phyloP scores from a whole-genome alignment of 2,797 vertebrate genomes.

The Coccyzus lansbergi region DNA sequence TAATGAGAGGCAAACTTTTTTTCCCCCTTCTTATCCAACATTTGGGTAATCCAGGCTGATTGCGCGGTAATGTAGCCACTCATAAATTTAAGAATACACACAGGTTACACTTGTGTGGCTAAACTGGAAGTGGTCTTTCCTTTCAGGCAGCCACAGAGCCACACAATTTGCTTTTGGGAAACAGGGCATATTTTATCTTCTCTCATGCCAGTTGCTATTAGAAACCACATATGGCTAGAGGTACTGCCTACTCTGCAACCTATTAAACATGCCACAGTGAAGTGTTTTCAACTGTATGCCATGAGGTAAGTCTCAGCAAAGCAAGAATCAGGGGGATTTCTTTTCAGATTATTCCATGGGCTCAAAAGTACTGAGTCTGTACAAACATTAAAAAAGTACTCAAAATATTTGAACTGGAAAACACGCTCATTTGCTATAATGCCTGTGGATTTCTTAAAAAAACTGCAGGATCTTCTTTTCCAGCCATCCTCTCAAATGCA shows the following conservation, averaged over 20 bases:
- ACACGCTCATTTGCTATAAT: slow-evolving; percentile 5
- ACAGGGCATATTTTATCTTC: slow-evolving; percentile 62
- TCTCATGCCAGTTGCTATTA: not conserved
- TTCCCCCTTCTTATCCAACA: not conserved
- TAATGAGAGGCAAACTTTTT: not conserved
- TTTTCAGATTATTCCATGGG: slow-evolving; percentile 23
- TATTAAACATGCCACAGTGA: slow-evolving; percentile 37
- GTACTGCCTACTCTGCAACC: slow-evolving; percentile 23
- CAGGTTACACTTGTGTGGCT: slow-evolving; percentile 27
- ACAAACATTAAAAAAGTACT: slow-evolving; percentile 64
- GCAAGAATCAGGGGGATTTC: slow-evolving; percentile 14
- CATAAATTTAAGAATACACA: slow-evolving; percentile 65
- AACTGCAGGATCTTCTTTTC: slow-evolving; percentile 33
- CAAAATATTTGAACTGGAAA: slow-evolving; percentile 72
- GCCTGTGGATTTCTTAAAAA: slow-evolving; percentile 49
- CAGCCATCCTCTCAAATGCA: not conserved
- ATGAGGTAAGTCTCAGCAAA: slow-evolving; percentile 34
- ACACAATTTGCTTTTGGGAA: slow-evolving; percentile 58
- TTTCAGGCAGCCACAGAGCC: slow-evolving; percentile 63
- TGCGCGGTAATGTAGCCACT: not conserved
- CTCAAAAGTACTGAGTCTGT: slow-evolving; percentile 48
- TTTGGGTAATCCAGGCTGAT: slow-evolving; percentile 44
- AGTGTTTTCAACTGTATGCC: slow-evolving; percentile 54
- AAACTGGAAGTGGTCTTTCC: slow-evolving; percentile 54
- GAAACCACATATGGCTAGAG: not conserved